phyloP scores from a whole-genome alignment of 2,113 vertebrate species.

The Leiothrix lutea region DNA sequence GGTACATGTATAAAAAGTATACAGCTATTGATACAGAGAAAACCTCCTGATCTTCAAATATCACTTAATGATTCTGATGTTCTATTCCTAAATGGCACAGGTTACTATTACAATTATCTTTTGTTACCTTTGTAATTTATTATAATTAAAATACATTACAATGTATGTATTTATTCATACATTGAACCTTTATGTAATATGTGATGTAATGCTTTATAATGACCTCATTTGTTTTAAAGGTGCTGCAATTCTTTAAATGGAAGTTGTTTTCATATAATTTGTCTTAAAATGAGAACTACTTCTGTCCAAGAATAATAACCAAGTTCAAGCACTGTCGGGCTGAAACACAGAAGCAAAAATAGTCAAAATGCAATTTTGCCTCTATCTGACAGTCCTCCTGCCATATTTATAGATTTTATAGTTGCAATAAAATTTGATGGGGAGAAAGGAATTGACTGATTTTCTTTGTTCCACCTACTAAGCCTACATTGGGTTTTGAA shows the following conservation, averaged over 20 bases:
- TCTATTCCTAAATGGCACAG: background rate
- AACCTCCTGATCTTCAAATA: background rate
- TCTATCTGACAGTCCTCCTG: background rate
- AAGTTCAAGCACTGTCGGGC: background rate
- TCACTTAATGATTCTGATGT: background rate
- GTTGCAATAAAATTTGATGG: background rate
- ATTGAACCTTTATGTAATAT: background rate
- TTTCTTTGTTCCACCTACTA: background rate
- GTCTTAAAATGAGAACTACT: background rate
- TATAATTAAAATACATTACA: no score
- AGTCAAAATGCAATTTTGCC: background rate
- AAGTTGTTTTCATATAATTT: background rate
- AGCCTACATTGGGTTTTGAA: background rate
- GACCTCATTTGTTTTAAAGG: background rate
- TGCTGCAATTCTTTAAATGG: background rate
- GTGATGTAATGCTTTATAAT: background rate
- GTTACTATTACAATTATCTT: background rate
- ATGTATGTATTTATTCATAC: background rate
- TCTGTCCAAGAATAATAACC: background rate
- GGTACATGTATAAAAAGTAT: background rate
- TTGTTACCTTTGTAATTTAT: background rate
- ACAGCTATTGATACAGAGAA: background rate
- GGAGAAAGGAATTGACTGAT: background rate
- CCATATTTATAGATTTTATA: constrained; percentile 6
- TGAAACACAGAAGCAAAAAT: background rate